These are phyloP conservation scores for Ormyrus thymus DNA, from an alignment of 2,888 invertebrate species.

Conservation along the genomic window DNA sequence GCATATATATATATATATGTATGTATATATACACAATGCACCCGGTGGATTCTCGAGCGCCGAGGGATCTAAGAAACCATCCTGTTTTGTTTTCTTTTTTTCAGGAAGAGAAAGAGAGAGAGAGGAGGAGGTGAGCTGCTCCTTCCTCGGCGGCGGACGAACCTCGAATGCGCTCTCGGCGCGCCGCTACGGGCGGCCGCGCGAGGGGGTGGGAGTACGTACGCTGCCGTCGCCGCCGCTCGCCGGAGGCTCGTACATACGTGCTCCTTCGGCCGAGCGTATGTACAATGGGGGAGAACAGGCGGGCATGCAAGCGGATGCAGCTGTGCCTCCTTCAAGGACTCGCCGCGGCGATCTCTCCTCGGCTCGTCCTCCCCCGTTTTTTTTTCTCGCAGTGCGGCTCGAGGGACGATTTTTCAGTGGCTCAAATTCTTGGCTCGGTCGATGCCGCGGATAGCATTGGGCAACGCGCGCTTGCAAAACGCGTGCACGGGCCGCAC, in stretches of 20 bases:
- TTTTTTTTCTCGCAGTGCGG: not conserved
- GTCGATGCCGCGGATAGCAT: not conserved
- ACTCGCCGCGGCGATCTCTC: slow-evolving; percentile 13
- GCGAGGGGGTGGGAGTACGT: slow-evolving; percentile 35
- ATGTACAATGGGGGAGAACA: not conserved
- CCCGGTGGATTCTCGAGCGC: too few relatives aligned
- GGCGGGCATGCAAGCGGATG: slow-evolving; percentile 6
- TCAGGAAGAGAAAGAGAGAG: not conserved
- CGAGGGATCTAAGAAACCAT: not conserved
- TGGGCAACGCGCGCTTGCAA: slow-evolving; percentile 13
- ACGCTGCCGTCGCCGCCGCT: not conserved
- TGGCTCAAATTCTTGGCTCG: too few relatives aligned
- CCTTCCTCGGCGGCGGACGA: slow-evolving; percentile 41
- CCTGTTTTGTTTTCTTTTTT: too few relatives aligned
- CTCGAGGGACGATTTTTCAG: not conserved
- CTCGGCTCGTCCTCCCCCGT: not conserved
- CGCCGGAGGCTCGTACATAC: too few relatives aligned
- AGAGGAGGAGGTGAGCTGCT: not conserved
- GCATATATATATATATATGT: not conserved
- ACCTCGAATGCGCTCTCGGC: slow-evolving; percentile 41
- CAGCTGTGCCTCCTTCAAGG: slow-evolving; percentile 41
- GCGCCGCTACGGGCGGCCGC: not conserved
- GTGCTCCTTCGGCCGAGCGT: too few relatives aligned
- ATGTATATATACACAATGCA: not conserved
- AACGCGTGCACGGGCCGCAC: not conserved